Conservation (phyloP, 2,888 invertebrate genomes). For the Agrilus biguttatus region DNA sequence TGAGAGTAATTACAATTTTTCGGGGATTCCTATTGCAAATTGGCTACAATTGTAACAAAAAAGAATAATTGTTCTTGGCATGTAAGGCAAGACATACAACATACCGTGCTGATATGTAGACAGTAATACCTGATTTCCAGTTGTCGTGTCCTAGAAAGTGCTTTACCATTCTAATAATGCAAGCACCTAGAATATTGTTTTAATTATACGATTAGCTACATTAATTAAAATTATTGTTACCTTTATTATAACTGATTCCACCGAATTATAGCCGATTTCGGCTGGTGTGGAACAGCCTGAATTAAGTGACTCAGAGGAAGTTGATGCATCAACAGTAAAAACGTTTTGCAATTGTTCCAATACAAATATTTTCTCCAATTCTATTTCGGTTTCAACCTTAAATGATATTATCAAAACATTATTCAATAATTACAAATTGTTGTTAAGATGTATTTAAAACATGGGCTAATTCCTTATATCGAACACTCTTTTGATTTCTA, state of each 20-base stretch:
- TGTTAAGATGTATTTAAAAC: too few species aligned
- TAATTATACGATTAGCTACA: background rate
- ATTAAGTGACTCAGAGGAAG: conserved; percentile 43
- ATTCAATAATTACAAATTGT: too few species aligned
- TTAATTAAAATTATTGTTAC: conserved; percentile 16
- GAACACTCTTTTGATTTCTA: too few species aligned
- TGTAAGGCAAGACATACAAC: conserved; percentile 12
- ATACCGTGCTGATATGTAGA: conserved; percentile 40
- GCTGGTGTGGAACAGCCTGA: conserved; percentile 34
- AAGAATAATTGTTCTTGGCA: background rate
- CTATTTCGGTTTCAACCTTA: conserved; percentile 49
- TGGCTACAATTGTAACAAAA: conserved; percentile 20
- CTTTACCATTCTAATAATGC: conserved; percentile 48
- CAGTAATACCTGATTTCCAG: conserved; percentile 38
- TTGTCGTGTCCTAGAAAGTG: conserved; percentile 40
- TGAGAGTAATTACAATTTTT: conserved; percentile 30
- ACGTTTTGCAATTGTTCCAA: conserved; percentile 51
- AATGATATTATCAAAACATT: background rate
- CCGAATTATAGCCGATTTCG: conserved; percentile 49
- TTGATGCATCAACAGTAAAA: conserved; percentile 41
- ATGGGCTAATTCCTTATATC: too few species aligned
- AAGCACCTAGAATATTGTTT: conserved; percentile 22
- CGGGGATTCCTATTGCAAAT: conserved; percentile 32
- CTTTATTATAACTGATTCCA: conserved; percentile 54
- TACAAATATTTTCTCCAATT: conserved; percentile 54